A percentile compares a stretch with the other conserved stretches of the same genome.
phyloP scores from a whole-genome alignment of 2,888 invertebrate genomes.

The Dynastes maya region DNA sequence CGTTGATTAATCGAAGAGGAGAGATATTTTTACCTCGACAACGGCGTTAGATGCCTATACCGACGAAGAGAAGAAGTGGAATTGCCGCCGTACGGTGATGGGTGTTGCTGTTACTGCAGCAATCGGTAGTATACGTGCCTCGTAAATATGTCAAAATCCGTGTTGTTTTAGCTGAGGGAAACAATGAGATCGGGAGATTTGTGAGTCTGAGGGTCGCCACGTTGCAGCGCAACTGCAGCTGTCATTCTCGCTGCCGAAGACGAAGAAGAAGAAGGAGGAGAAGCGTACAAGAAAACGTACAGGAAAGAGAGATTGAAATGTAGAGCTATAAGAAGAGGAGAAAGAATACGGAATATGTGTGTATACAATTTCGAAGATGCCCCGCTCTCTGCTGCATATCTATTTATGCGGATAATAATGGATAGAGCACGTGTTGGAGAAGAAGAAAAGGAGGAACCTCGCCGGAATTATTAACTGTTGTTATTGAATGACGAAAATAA shows the following conservation, averaged over 20 bases:
- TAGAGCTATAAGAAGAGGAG: neutral
- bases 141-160: slow-evolving; percentile 70
- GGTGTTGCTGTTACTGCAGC: neutral
- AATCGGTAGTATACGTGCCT: slow-evolving; percentile 60
- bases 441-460: neutral
- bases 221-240: slow-evolving; percentile 66
- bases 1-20: slow-evolving; percentile 61
- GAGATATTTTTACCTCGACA: slow-evolving; percentile 62
- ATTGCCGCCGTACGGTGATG: slow-evolving; percentile 43
- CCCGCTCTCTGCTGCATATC: neutral
- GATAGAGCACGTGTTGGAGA: slow-evolving; percentile 19
- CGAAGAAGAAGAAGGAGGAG: neutral
- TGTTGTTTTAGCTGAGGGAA: slow-evolving; percentile 69
- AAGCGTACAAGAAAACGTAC: neutral
- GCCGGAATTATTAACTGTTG: slow-evolving; percentile 8
- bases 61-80: slow-evolving; percentile 56
- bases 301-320: neutral
- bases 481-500: neutral
- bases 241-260: slow-evolving; percentile 61
- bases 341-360: neutral
- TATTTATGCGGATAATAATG: neutral
- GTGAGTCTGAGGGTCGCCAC: slow-evolving; percentile 67
- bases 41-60: slow-evolving; percentile 56
- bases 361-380: neutral
- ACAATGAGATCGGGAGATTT: slow-evolving; percentile 70